phyloP scores from a whole-genome alignment of 2,113 vertebrate species.

The Vulpes vulpes region DNA sequence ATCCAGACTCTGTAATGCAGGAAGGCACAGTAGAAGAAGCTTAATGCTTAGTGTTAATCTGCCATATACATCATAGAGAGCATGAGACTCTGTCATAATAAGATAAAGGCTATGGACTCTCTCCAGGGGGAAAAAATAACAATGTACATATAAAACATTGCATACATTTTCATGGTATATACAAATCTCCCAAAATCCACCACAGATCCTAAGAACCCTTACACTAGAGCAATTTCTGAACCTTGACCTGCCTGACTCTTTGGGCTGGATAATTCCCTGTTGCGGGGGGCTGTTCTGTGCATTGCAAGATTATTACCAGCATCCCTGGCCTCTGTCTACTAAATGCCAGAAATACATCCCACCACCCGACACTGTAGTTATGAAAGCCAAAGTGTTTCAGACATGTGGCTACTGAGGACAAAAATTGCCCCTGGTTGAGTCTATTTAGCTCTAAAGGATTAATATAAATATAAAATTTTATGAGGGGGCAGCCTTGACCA shows the following conservation, averaged over 20 bases:
- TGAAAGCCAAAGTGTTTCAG: slow-evolving; percentile 8
- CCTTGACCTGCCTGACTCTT: not conserved
- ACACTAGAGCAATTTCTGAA: not conserved
- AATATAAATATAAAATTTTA: slow-evolving; percentile 24
- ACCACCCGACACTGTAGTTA: not conserved
- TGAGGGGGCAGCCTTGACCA: not conserved
- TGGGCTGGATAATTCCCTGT: not conserved
- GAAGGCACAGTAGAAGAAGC: not conserved
- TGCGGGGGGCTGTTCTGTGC: not conserved
- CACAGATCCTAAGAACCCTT: not conserved
- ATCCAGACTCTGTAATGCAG: not conserved
- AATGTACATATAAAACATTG: not conserved
- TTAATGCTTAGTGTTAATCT: not conserved
- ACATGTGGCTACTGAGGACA: not conserved
- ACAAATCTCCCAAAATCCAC: not conserved
- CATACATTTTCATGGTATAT: not conserved
- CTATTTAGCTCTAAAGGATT: slow-evolving; percentile 21
- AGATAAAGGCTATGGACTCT: not conserved
- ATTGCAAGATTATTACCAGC: not conserved
- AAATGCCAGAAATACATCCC: not conserved
- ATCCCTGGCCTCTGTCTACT: not conserved
- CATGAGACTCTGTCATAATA: not conserved
- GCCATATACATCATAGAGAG: not conserved
- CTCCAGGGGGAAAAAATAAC: not conserved
- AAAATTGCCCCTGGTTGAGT: not conserved